phyloP scores from a whole-genome alignment of 1,140 invertebrate genomes.

The Streblospio benedicti region DNA sequence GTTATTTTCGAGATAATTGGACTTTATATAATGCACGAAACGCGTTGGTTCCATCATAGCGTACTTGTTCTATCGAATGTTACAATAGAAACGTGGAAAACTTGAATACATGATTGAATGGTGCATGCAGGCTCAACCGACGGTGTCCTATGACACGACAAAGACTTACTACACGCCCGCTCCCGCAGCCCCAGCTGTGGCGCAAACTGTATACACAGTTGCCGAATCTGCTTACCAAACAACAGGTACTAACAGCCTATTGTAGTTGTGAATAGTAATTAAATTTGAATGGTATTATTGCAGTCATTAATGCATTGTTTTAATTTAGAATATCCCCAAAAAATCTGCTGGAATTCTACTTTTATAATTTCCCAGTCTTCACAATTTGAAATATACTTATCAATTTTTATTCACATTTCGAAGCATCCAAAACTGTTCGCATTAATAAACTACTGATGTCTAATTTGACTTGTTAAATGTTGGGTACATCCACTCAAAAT shows the following conservation, averaged over 20 bases:
- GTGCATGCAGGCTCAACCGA: not conserved
- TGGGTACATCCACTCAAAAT: not conserved
- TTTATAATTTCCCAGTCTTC: not conserved
- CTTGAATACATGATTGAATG: no score
- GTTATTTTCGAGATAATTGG: not conserved
- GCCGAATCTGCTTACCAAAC: constrained; percentile 5
- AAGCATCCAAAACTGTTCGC: not conserved
- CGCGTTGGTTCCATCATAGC: no score
- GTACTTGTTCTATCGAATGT: no score
- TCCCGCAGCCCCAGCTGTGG: constrained; percentile 6
- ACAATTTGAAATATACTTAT: not conserved
- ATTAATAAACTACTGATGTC: not conserved
- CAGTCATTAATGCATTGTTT: not conserved
- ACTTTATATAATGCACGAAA: not conserved
- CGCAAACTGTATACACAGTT: constrained; percentile 9
- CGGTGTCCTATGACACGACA: constrained; percentile 4
- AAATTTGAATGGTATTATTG: not conserved
- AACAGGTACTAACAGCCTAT: not conserved
- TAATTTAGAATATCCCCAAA: not conserved
- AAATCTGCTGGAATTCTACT: not conserved
- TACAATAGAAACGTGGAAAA: not conserved
- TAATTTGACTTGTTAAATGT: not conserved
- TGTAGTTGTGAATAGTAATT: not conserved
- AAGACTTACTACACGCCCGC: constrained; percentile 13
- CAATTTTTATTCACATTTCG: not conserved